Conservation (phyloP, 2,113 vertebrate species). For the Amblyornis subalaris region DNA sequence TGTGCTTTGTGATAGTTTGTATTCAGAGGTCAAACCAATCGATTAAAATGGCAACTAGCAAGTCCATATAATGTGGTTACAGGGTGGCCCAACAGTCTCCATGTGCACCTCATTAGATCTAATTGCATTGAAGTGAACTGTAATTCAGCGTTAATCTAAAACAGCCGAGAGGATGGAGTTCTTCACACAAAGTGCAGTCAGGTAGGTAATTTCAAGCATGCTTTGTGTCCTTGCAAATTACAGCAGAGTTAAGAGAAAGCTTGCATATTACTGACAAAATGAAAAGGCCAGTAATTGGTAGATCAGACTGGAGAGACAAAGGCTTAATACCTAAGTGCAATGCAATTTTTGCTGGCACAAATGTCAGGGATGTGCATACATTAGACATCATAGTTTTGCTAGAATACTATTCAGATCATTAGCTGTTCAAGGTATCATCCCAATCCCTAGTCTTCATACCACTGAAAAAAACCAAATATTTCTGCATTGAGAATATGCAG, state of each 20-base stretch:
- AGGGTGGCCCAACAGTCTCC: slow-evolving; percentile 48
- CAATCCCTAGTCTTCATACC: background rate
- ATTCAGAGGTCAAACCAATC: slow-evolving; percentile 51
- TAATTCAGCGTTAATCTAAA: slow-evolving; percentile 78
- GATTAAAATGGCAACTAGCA: slow-evolving; percentile 42
- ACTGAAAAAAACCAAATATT: background rate
- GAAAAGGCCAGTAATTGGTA: background rate
- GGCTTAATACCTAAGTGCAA: background rate
- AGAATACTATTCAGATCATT: background rate
- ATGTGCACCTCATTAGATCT: slow-evolving; percentile 69
- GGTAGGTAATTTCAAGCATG: slow-evolving; percentile 66
- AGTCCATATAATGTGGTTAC: slow-evolving; percentile 38
- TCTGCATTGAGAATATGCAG: background rate
- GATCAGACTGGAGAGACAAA: background rate
- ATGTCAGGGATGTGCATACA: background rate
- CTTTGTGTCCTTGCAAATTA: slow-evolving; percentile 46
- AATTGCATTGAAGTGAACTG: slow-evolving; percentile 71
- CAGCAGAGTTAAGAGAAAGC: slow-evolving; percentile 36
- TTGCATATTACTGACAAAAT: background rate
- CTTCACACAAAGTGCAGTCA: slow-evolving; percentile 59
- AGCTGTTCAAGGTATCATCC: background rate
- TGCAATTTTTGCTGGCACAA: background rate
- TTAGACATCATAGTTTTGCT: background rate
- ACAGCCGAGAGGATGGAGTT: slow-evolving; percentile 63
- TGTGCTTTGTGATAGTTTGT: background rate